A percentile compares a stretch with the other conserved stretches of the same genome.
phyloP scores from a whole-genome alignment of 1,140 invertebrate genomes.

The Heliconius nattereri region DNA sequence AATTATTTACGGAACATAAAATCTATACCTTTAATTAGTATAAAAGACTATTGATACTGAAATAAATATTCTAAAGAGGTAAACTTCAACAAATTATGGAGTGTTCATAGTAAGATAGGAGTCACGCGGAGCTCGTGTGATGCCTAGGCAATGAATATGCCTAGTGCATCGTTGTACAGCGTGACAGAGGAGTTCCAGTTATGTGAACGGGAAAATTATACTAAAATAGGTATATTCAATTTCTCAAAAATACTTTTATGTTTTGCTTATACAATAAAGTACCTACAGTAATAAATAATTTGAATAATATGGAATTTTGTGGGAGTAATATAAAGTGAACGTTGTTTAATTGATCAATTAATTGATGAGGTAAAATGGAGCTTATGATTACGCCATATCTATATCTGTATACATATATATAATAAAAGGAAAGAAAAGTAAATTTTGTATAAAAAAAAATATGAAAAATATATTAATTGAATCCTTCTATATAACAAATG shows the following conservation, averaged over 20 bases:
- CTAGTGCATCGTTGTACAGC: constrained; percentile 1
- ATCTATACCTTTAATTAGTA: too few relatives aligned
- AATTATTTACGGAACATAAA: too few relatives aligned
- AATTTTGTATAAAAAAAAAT: too few relatives aligned
- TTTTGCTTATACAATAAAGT: neutral
- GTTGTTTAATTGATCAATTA: neutral
- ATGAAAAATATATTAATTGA: too few relatives aligned
- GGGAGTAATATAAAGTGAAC: neutral
- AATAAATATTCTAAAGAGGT: neutral
- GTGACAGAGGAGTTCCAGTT: neutral
- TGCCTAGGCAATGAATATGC: constrained; percentile 14
- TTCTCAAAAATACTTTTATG: neutral
- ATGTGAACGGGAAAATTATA: neutral
- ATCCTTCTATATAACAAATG: too few relatives aligned
- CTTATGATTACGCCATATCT: neutral
- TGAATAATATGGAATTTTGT: neutral
- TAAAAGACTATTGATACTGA: neutral
- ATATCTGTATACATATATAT: too few relatives aligned
- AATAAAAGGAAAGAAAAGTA: too few relatives aligned
- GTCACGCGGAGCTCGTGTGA: constrained; percentile 16
- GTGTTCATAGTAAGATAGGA: constrained; percentile 1
- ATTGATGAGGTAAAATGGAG: neutral
- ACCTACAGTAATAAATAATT: neutral
- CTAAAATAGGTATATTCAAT: neutral
- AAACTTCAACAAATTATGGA: neutral